These are phyloP conservation scores for Psilanteris sp. DNA, from an alignment of 1,140 invertebrate species.

Conservation along the genomic window DNA sequence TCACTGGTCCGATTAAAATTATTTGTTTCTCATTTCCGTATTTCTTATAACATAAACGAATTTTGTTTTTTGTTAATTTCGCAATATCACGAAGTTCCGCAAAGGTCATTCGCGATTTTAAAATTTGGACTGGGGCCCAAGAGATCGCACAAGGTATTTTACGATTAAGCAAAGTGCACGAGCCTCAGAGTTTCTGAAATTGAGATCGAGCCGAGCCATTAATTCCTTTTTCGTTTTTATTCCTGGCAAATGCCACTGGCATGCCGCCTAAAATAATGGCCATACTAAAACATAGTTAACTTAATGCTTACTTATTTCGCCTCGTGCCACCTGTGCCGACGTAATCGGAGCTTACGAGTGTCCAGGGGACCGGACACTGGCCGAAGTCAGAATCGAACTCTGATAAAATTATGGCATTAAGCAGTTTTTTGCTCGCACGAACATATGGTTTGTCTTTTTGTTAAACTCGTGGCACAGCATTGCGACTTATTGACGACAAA, in stretches of 20 bases:
- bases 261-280: conserved; percentile 5
- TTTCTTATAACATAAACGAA: no score
- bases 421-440: conserved; percentile 14
- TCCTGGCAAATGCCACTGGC: conserved; percentile 22
- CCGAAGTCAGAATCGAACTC: conserved; percentile 34
- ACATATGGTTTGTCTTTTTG: no score
- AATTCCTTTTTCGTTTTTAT: conserved; percentile 22
- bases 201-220: conserved; percentile 23
- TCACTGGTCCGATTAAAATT: no score
- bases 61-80: no score
- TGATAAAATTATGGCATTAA: conserved; percentile 53
- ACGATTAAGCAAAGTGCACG: no score
- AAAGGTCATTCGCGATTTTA: no score
- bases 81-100: no score
- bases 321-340: conserved; percentile 40
- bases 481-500: no score
- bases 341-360: conserved; percentile 74
- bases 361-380: conserved; percentile 63
- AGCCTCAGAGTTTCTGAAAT: conserved; percentile 11
- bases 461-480: no score
- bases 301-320: conserved; percentile 77
- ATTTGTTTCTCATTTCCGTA: no score
- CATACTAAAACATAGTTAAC: conserved; percentile 74
- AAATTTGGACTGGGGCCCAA: no score
- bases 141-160: no score